A percentile compares a stretch with the other conserved stretches of the same genome.
These are phyloP conservation scores for Ephydatia muelleri DNA, from an alignment of 37 sponge, comb jelly and placozoan genomes.

Conservation along the genomic window DNA sequence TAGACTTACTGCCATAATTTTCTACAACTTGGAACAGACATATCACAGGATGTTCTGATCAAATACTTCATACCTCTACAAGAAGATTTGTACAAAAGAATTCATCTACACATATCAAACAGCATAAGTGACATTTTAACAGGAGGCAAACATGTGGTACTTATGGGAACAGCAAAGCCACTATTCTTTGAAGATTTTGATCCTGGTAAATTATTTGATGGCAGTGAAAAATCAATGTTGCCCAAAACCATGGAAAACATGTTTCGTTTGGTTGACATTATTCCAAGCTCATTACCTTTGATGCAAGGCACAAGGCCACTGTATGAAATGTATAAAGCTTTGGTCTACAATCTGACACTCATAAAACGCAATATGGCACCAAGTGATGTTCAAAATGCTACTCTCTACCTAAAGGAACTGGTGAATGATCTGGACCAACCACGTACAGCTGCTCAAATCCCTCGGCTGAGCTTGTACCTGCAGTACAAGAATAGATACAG, in stretches of 20 bases:
- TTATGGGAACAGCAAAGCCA: conserved; percentile 10
- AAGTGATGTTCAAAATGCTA: not conserved
- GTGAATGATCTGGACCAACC: not conserved
- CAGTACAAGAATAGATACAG: conserved; percentile 38
- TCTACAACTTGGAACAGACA: not conserved
- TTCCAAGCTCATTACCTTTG: not conserved
- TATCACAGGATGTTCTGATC: not conserved
- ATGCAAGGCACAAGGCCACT: not conserved
- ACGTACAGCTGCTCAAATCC: not conserved
- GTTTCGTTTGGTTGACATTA: conserved; percentile 26
- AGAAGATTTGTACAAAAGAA: not conserved
- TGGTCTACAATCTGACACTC: not conserved
- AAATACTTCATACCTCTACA: not conserved
- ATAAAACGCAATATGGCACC: not conserved
- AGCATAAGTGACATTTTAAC: not conserved
- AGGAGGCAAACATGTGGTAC: conserved; percentile 7
- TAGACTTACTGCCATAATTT: not conserved
- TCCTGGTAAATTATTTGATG: conserved; percentile 22
- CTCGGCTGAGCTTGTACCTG: conserved; percentile 36
- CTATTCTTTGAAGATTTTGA: conserved; percentile 11
- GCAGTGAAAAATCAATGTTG: not conserved
- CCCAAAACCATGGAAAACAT: conserved; percentile 19
- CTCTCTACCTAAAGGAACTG: conserved; percentile 6
- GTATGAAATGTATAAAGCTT: not conserved
- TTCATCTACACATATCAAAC: conserved; percentile 1